phyloP scores from a whole-genome alignment of 2,113 vertebrate genomes.

The Triplophysa siluroides region DNA sequence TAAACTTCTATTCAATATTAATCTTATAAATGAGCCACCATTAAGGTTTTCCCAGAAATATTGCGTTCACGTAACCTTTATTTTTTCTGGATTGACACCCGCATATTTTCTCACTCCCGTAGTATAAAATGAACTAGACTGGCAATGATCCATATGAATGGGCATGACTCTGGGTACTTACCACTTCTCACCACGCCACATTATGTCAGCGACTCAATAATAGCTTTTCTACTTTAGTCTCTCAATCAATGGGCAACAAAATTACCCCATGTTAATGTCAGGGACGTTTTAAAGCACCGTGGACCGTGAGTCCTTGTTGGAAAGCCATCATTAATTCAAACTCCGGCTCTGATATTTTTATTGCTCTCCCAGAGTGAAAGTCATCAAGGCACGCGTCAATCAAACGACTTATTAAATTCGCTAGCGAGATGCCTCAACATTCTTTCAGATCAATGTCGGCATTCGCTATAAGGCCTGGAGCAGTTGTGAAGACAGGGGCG shows the following conservation, averaged over 20 bases:
- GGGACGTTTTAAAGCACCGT: slow-evolving; percentile 6
- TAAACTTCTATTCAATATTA: not conserved
- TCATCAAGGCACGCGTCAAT: slow-evolving; percentile 46
- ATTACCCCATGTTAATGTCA: slow-evolving; percentile 22
- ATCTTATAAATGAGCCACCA: not conserved
- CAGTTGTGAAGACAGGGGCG: not conserved
- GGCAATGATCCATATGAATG: slow-evolving; percentile 11
- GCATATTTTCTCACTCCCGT: slow-evolving; percentile 8
- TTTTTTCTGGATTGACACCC: not conserved
- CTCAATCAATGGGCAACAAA: slow-evolving; percentile 24
- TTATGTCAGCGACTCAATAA: slow-evolving; percentile 1
- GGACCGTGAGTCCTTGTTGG: not conserved
- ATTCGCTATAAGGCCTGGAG: not conserved
- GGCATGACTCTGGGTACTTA: not conserved
- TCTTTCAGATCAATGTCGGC: slow-evolving; percentile 7
- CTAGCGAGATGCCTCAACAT: slow-evolving; percentile 22
- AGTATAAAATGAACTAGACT: not conserved
- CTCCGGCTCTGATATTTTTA: slow-evolving; percentile 36
- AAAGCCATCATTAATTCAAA: slow-evolving; percentile 43
- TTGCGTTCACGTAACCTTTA: not conserved
- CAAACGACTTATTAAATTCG: slow-evolving; percentile 36
- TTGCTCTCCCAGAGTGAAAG: slow-evolving; percentile 39
- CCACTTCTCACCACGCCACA: not conserved
- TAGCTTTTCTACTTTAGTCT: slow-evolving; percentile 24
- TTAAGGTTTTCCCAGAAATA: not conserved